Evolutionary conservation across 2,113 vertebrate genomes (phyloP), one percentile per base, ranked within the genome.

Genomic region (Camelus bactrianus): DNA sequence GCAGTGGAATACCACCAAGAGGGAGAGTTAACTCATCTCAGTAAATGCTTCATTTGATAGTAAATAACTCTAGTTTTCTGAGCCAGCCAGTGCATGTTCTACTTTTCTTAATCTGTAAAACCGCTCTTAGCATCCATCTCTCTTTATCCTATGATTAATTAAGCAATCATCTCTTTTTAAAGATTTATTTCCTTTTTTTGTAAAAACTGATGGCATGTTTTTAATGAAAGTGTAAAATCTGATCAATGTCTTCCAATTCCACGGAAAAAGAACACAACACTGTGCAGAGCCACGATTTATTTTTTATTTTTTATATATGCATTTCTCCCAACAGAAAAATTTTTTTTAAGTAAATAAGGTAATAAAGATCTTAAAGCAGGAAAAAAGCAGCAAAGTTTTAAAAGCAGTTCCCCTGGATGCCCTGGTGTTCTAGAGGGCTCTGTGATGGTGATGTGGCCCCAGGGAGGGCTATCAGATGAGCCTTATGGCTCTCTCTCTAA

Each of bases 131-230:
- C 50, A 94, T 97, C 95, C 97, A 92, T 95, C 87, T 98, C 93
- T 97, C 75, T 97, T 97, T 98, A 96, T 38, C 3, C 10, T 69
- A 85, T 97, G 98, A 98, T 98, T 98, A 98, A 98, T 98, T 98
- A 98, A 97, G 54, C 3, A 26, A 96, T 98, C 98, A 97, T 98
- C 72, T 96, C 88, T 96, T 98, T 98, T 96, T 97, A 98, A 98
- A 98, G 97, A 98, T 98, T 98, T 98, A 96, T 98, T 98, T 97
- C 73, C 73, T 67, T 98, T 97, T 98, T 97, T 92, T 93, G 50
- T 79, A 98, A 97, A 98, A 98, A 95, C 82, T 65, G 91, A 96
- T 97, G 89, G 26, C 84, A 95, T 97, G 80, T 98, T 98, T 98
- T 89, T 32, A 98, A 98, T 98, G 92, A 97, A 98, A 98, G 83